These are phyloP conservation scores for Autographa gamma DNA, from an alignment of 2,888 invertebrate species.

Conservation along the genomic window DNA sequence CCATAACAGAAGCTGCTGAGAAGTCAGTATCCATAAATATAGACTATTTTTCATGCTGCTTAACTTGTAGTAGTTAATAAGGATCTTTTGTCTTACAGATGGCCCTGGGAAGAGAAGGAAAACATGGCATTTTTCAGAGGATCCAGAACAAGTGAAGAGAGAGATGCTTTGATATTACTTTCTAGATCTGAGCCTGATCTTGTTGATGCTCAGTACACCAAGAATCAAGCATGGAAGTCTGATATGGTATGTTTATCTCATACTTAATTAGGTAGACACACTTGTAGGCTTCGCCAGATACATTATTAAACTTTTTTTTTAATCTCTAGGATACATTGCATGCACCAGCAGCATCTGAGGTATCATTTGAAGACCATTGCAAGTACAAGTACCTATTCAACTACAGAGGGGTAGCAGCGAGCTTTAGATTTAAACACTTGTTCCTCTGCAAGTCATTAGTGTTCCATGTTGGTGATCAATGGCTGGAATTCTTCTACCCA, in stretches of 20 bases:
- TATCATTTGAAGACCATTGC: constrained; percentile 97
- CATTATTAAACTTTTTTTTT: constrained; percentile 44
- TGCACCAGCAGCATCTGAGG: constrained; percentile 94
- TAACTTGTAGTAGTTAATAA: neutral
- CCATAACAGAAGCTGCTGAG: constrained; percentile 91
- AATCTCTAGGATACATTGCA: constrained; percentile 94
- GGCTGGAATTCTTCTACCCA: constrained; percentile 98
- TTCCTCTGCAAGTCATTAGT: constrained; percentile 97
- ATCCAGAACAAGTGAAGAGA: constrained; percentile 96
- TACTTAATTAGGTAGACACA: no score
- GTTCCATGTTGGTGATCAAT: constrained; percentile 97
- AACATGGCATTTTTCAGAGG: constrained; percentile 96
- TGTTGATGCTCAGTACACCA: constrained; percentile 98
- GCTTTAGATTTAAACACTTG: constrained; percentile 98
- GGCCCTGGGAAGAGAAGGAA: constrained; percentile 94
- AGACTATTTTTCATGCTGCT: neutral
- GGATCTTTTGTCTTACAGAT: constrained; percentile 65
- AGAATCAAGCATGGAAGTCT: constrained; percentile 99
- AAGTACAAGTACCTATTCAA: constrained; percentile 98
- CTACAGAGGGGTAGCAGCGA: constrained; percentile 98
- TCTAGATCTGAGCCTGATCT: constrained; percentile 93
- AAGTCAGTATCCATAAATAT: constrained; percentile 68
- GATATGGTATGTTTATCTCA: constrained; percentile 88
- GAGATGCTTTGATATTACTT: constrained; percentile 96
- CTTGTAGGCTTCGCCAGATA: no score